phyloP scores from a whole-genome alignment of 2,113 vertebrate species.

The Phodopus roborovskii region DNA sequence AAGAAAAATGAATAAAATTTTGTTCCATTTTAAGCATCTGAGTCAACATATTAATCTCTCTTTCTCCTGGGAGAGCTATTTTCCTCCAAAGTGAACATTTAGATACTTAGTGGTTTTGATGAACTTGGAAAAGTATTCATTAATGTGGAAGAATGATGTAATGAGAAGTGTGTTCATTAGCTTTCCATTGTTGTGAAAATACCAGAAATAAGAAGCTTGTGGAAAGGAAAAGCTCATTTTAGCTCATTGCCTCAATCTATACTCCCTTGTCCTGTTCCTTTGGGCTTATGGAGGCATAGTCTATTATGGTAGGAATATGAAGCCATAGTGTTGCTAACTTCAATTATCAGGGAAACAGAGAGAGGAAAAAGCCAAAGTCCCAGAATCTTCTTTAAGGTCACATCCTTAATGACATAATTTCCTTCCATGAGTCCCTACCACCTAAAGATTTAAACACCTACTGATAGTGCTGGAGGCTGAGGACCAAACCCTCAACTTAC shows the following conservation, averaged over 20 bases:
- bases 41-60: constrained; percentile 80
- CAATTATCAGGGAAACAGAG: not conserved
- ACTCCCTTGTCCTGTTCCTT: not conserved
- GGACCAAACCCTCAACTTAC: not conserved
- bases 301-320: not conserved
- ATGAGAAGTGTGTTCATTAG: not conserved
- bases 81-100: constrained; percentile 46
- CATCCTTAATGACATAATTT: not conserved
- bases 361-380: no score
- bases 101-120: constrained; percentile 62
- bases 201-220: not conserved
- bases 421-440: not conserved
- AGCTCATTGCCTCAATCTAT: not conserved
- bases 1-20: constrained; percentile 74
- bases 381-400: not conserved
- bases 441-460: not conserved
- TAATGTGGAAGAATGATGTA: constrained; percentile 26
- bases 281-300: no score
- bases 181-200: not conserved
- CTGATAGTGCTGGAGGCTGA: not conserved
- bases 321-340: not conserved
- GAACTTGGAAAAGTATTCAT: constrained; percentile 4
- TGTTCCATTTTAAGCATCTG: constrained; percentile 76
- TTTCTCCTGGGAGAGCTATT: constrained; percentile 39
- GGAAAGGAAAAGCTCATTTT: not conserved